These are phyloP conservation scores for Arctia plantaginis DNA, from an alignment of 2,888 invertebrate species.

Conservation along the genomic window DNA sequence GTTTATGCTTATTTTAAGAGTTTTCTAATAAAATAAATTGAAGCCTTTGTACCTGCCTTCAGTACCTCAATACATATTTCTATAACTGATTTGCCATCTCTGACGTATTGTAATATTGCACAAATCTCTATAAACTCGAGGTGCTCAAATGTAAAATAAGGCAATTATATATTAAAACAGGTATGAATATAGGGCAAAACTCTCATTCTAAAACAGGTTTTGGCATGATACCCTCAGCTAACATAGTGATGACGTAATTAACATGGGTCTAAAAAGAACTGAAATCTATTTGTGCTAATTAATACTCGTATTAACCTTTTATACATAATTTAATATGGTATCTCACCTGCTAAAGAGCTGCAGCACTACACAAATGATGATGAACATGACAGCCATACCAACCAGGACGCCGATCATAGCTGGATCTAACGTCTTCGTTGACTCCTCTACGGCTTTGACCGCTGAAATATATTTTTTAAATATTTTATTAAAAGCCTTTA, in stretches of 20 bases:
- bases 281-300: no score
- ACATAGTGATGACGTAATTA: neutral
- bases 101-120: neutral
- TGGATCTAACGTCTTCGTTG: conserved; percentile 92
- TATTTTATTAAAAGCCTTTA: neutral
- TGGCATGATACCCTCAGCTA: neutral
- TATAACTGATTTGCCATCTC: neutral
- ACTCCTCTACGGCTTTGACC: conserved; percentile 87
- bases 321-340: neutral
- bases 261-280: neutral
- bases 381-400: conserved; percentile 97
- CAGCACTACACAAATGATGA: conserved; percentile 96
- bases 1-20: neutral
- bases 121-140: neutral
- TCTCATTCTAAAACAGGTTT: neutral
- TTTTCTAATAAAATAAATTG: neutral
- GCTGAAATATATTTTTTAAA: conserved; percentile 65
- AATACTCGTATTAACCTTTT: neutral
- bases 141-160: neutral
- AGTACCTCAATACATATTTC: no score
- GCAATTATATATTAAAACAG: neutral
- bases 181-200: neutral
- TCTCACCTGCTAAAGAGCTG: conserved; percentile 95
- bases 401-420: conserved; percentile 96
- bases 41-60: no score